Base-by-base conservation (phyloP, 2,888 invertebrate species). In the Odontothrips loti region DNA sequence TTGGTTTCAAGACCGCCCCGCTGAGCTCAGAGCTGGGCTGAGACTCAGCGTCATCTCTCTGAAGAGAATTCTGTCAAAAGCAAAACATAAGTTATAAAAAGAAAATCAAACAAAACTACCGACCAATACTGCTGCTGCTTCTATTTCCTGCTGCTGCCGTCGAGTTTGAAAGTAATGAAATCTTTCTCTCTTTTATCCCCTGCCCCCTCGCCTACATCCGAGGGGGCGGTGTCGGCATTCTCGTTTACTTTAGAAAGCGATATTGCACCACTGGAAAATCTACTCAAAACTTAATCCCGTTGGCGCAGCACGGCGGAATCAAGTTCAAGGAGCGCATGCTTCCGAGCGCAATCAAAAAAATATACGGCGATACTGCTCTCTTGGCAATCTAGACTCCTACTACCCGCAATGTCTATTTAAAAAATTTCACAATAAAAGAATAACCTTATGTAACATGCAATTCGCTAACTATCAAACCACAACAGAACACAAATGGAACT, bases 231-330 rank as follows among this genome's bases (percentile, higher is more conserved):
- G 68, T 68, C 68, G 68, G 68, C 68, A 68, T 68, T 68, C 68
- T 68, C 68, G 68, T 68, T 68, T 68, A 68, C 68, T 68, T 68
- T 68, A 68, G n/a, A 68, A 68, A 68, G 68, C 68, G 68, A 68
- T 68, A 68, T 68, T 68, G 68, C 68, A 68, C n/a, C 68, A 68
- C 68, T 68, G 68, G 68, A 68, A 68, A 68, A 68, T 68, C 68
- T 68, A 68, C 68, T 23, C 68, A 68, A 68, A 68, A 68, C 68
- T 68, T 43, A 68, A 68, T 68, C 23, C 68, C 68, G 68, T 68
- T 68, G 68, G 68, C 68, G 68, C 68, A 68, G 68, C 68, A 23
- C 68, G 23, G 68, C 68, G 68, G 68, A 68, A 68, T 23, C 11
- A 68, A 68, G 68, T 68, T 68, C 23, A 23, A 68, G 68, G 68